phyloP scores from a whole-genome alignment of 2,113 vertebrate species.

The Pterocles burchelli region DNA sequence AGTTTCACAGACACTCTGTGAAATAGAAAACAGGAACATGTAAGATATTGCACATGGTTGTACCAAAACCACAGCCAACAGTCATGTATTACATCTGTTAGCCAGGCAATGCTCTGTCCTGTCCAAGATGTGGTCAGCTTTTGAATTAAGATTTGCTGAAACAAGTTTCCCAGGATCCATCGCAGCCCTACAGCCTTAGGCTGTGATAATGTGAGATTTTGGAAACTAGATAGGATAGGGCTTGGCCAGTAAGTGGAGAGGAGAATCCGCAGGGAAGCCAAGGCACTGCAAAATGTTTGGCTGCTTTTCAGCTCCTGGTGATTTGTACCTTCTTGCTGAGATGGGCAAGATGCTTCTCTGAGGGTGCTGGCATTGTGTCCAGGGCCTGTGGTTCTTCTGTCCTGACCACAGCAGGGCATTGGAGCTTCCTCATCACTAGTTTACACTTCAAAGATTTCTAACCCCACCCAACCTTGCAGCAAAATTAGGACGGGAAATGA shows the following conservation, averaged over 20 bases:
- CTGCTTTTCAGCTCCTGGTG: not conserved
- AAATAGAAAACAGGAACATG: constrained; percentile 24
- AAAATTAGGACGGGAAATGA: not conserved
- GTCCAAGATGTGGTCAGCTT: constrained; percentile 1
- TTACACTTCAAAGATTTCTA: not conserved
- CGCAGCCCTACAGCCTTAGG: not conserved
- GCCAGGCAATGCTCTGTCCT: not conserved
- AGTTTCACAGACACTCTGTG: not conserved
- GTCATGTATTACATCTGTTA: constrained; percentile 17
- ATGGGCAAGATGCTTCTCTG: constrained; percentile 27
- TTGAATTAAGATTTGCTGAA: not conserved
- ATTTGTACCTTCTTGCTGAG: constrained; percentile 28
- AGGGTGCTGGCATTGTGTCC: not conserved
- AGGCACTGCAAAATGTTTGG: not conserved
- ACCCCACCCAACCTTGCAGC: not conserved
- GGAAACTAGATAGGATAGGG: not conserved
- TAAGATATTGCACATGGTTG: constrained; percentile 19
- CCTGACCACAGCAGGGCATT: not conserved
- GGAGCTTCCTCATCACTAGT: not conserved
- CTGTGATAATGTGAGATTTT: not conserved
- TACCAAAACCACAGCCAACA: constrained; percentile 25
- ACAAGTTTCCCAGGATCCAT: not conserved
- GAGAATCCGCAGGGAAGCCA: not conserved
- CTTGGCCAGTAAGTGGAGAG: not conserved
- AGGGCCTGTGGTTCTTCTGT: not conserved